Evolutionary conservation across 1,140 invertebrate species (phyloP), one percentile per base, ranked within the genome.

Genomic region (Penaeus chinensis): DNA sequence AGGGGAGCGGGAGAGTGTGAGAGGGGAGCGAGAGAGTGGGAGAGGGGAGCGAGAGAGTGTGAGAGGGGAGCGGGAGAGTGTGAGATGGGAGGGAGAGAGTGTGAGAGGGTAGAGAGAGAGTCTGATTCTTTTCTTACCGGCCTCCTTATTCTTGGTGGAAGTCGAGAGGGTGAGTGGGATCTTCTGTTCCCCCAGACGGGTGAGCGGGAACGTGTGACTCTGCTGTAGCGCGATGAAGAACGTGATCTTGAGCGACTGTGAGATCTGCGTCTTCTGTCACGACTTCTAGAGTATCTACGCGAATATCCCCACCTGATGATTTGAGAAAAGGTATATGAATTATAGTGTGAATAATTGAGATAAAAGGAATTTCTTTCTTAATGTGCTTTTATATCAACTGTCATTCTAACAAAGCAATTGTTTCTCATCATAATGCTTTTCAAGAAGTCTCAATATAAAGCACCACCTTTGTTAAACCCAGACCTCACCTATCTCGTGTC

Each of bases 171-270:
- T 19, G 86, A 82, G 62, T 60, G 27, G 11, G 86, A 88, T 47
- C 63, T 47, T 84, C 76, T 61, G 20, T 37, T 27, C n/a, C 82
- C 47, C 81, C 81, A 84, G 19, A 66, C 8, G 22, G 81, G 87
- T 22, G 87, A 88, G 13, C 87, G 71, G n/a, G 87, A 84, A 37
- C 81, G 27, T 3, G 60, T 24, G 16, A 65, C 74, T 37, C 81
- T 69, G 47, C 82, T 84, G 60, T 88, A 84, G 5, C 65, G 82
- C 19, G 87, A 84, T 3, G 83, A 79, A 47, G 84, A 78, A 18
- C 74, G 60, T 19, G 82, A 88, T 22, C 87, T 76, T 19, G 87
- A 88, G 5, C 82, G 42, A 71, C 76, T 80, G 47, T 63, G 61
- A 11, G 82, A 88, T 42, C 80, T 66, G 32, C 82, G n/a, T 24